Evolutionary conservation across 2,888 invertebrate species (phyloP).

Genomic region (Euphydryas editha): DNA sequence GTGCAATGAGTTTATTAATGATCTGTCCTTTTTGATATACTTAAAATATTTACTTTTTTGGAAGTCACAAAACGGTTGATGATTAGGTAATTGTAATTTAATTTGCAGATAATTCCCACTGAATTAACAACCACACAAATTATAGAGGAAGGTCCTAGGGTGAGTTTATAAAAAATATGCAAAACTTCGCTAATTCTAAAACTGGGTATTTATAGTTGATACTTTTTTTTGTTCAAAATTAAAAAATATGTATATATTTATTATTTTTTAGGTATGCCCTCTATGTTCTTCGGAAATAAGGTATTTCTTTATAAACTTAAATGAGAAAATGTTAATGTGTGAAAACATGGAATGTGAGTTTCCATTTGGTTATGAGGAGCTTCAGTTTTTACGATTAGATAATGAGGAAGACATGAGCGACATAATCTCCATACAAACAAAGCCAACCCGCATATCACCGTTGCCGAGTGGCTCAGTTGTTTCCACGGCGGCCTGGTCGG

Average conservation of each 20-base stretch:
- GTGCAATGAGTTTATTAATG: no score
- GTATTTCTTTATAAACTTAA: slow-evolving; percentile 59
- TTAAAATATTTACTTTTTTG: no score
- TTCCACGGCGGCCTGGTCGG: slow-evolving; percentile 54
- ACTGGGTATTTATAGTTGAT: no score
- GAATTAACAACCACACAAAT: slow-evolving; percentile 13
- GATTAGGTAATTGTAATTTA: neutral
- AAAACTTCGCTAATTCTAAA: no score
- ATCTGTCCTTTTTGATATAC: no score
- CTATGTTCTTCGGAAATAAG: slow-evolving; percentile 56
- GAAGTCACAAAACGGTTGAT: neutral
- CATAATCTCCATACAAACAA: slow-evolving; percentile 40
- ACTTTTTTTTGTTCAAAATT: no score
- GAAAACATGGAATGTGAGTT: slow-evolving; percentile 62
- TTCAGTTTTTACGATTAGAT: slow-evolving; percentile 54
- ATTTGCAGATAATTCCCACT: slow-evolving; percentile 19
- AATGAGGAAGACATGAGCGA: slow-evolving; percentile 47
- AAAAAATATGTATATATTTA: no score
- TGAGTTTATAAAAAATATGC: slow-evolving; percentile 15
- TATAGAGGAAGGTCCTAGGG: slow-evolving; percentile 37
- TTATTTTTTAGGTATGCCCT: slow-evolving; percentile 61
- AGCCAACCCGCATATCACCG: slow-evolving; percentile 25
- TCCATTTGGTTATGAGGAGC: slow-evolving; percentile 63
- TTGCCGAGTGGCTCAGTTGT: slow-evolving; percentile 46
- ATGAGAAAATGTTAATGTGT: slow-evolving; percentile 67